Conservation (phyloP, 1,140 invertebrate genomes). For the Trachelipus rathkii region DNA sequence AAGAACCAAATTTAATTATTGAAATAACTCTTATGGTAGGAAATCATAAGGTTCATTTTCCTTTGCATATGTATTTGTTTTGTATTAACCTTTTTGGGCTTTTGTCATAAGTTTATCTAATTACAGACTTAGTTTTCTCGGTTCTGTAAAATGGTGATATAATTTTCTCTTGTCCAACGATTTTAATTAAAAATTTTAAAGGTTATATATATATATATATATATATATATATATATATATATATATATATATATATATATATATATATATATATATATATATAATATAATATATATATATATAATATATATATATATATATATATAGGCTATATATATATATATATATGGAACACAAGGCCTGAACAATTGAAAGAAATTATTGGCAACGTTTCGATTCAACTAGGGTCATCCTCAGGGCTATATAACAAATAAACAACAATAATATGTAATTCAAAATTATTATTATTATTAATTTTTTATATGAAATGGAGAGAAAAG, state of each 20-base stretch:
- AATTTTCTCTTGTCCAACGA: conserved; percentile 1
- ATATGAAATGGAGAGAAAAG: too few species aligned
- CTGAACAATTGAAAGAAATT: too few species aligned
- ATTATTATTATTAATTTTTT: too few species aligned
- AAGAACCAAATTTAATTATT: background rate
- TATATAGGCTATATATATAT: background rate
- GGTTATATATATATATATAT: background rate
- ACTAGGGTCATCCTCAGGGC: too few species aligned
- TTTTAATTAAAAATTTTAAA: conserved; percentile 11
- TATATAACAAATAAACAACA: too few species aligned
- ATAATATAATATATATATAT: background rate
- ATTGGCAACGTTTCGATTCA: too few species aligned
- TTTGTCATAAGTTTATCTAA: conserved; percentile 11
- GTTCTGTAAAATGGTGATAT: conserved; percentile 10
- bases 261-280: background rate
- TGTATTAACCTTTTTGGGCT: background rate
- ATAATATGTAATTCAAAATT: too few species aligned
- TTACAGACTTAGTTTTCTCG: conserved; percentile 5
- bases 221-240: conserved; percentile 7
- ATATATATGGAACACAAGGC: too few species aligned
- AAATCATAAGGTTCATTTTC: background rate
- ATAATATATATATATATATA: background rate
- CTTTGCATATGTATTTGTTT: background rate
- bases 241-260: conserved; percentile 8
- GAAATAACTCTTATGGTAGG: background rate